Base-by-base conservation (phyloP, 1,140 invertebrate genomes). In the Heliconius eleuchia region DNA sequence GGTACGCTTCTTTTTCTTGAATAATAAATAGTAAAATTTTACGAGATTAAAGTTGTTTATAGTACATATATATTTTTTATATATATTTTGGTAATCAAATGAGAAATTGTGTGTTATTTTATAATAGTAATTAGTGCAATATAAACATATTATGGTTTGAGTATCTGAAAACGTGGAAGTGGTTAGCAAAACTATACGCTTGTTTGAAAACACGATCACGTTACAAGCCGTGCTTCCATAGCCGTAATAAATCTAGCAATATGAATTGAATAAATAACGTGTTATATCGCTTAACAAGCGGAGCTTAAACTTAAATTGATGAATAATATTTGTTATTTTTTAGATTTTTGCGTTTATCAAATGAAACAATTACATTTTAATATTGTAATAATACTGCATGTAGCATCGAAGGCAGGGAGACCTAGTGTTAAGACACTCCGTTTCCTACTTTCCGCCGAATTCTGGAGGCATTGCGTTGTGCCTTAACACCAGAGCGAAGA, bases 51-150 rank as follows among this genome's bases (percentile, higher is more conserved):
- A 46, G 13, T 46, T 13, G 11, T 46, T 46, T 46, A 46, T 46
- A 46, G 3, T 1, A 46, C 13, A 46, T 4, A 16, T 16, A 46
- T 23, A 23, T 42, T 19, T 55, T 18, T 19, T 5, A 19, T 55
- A 55, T n/a, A n/a, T n/a, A 55, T 55, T 19, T 55, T 55, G 6
- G 19, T 7, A 55, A 55, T n/a, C n/a, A 55, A 46, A 46, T 46
- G 42, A 46, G 42, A 16, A 46, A 4, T 46, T 46, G 42, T 4
- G 4, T 16, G 1, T 52, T 30, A 16, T 3, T 4, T 27, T 66
- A 80, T 50, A 46, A 81, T 78, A 71, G 19, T 77, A 75, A 27
- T 77, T 79, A 27, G 77, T n/a, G 7, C 50, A 73, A 73, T 27
- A 42, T 27, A 42, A 73, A 73, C 34, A 73, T 19, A 46, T 46